phyloP scores from a whole-genome alignment of 2,888 invertebrate species.

The Phengaris arion region DNA sequence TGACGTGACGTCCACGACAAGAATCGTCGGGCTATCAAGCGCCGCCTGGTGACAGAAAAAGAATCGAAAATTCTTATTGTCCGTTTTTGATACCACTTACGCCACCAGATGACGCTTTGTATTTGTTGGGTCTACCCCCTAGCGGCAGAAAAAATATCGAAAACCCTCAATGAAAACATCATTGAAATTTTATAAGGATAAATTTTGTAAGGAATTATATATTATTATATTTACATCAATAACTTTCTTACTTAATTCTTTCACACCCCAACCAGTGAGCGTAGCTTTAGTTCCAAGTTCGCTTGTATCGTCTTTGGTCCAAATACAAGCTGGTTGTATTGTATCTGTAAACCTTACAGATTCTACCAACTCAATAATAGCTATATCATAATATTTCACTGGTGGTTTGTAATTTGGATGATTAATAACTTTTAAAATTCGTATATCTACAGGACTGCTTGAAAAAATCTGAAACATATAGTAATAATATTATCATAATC shows the following conservation, averaged over 20 bases:
- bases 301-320: slow-evolving; percentile 3
- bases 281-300: slow-evolving; percentile 16
- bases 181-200: too few relatives aligned
- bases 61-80: too few relatives aligned
- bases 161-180: too few relatives aligned
- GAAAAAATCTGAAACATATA: neutral
- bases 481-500: neutral
- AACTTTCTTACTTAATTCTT: neutral
- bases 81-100: too few relatives aligned
- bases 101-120: too few relatives aligned
- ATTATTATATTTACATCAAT: too few relatives aligned
- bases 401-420: slow-evolving; percentile 1
- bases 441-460: neutral
- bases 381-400: slow-evolving; percentile 8
- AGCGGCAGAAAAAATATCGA: too few relatives aligned
- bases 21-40: too few relatives aligned
- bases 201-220: too few relatives aligned
- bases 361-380: neutral
- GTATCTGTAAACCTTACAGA: slow-evolving; percentile 6
- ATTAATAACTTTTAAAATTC: slow-evolving; percentile 12
- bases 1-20: too few relatives aligned
- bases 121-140: too few relatives aligned
- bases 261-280: slow-evolving; percentile 14
- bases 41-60: too few relatives aligned
- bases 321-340: slow-evolving; percentile 12